Percentiles rank a stretch among this genome's conserved stretches.
phyloP scores from a whole-genome alignment of 2,888 invertebrate genomes.

The Calameuta pallipes region DNA sequence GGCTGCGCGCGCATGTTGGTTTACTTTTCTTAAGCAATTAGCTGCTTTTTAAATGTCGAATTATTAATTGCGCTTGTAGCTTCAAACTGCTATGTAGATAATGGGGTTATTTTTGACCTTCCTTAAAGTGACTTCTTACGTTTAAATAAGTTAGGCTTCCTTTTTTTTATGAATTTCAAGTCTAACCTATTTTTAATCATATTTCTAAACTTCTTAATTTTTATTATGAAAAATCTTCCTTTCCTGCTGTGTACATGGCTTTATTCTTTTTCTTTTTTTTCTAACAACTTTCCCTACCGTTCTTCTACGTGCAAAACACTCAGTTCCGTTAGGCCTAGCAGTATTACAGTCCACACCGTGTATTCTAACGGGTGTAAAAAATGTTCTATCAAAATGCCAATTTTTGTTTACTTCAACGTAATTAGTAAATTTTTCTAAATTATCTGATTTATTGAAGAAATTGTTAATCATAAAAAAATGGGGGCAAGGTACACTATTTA shows the following conservation, averaged over 20 bases:
- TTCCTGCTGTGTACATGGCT: background rate
- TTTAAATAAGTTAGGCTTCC: background rate
- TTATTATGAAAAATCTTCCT: background rate
- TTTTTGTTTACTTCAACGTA: background rate
- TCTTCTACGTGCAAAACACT: background rate
- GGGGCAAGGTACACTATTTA: background rate
- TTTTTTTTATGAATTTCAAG: background rate
- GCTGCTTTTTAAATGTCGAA: background rate
- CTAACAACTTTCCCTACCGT: background rate
- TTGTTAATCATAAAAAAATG: background rate
- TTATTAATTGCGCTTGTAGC: background rate
- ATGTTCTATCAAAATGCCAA: background rate
- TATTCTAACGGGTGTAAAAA: background rate
- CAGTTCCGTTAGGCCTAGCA: background rate
- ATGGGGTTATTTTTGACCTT: background rate
- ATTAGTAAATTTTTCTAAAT: too few species aligned
- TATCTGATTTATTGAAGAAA: background rate
- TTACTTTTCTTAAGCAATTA: background rate
- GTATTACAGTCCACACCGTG: background rate
- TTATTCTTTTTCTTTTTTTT: background rate
- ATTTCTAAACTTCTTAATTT: background rate
- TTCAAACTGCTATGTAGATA: background rate
- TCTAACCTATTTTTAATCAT: background rate
- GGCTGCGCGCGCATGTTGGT: background rate
- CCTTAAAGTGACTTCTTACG: background rate